Conservation (phyloP, 2,888 invertebrate genomes). For the Oscheius sp. region DNA sequence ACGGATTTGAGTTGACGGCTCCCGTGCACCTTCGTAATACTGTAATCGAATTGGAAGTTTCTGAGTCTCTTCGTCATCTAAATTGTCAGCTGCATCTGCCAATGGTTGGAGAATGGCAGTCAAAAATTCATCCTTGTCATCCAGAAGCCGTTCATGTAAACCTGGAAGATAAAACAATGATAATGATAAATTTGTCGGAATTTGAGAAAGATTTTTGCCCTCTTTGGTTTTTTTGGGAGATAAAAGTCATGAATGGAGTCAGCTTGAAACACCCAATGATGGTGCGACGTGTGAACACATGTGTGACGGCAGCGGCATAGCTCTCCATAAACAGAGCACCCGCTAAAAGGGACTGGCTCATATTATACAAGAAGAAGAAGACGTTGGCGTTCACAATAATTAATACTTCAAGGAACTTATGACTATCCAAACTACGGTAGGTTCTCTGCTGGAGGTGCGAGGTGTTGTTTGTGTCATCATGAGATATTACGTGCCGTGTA, state of each 20-base stretch:
- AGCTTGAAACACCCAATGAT: constrained; percentile 27
- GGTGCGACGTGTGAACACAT: constrained; percentile 32
- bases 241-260: neutral
- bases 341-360: too few relatives aligned
- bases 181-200: neutral
- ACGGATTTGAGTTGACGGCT: constrained; percentile 46
- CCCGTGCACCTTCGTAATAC: constrained; percentile 62
- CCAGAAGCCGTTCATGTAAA: constrained; percentile 58
- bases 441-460: neutral
- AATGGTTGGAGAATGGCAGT: constrained; percentile 59
- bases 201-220: neutral
- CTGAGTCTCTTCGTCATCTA: constrained; percentile 61
- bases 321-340: constrained; percentile 32
- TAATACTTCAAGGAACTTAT: constrained; percentile 1
- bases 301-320: constrained; percentile 30
- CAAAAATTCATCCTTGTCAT: constrained; percentile 60
- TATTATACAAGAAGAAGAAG: too few relatives aligned
- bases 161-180: constrained; percentile 47
- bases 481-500: constrained; percentile 36
- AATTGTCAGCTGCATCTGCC: constrained; percentile 57
- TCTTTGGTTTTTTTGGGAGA: neutral
- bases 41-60: constrained; percentile 64
- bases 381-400: constrained; percentile 3
- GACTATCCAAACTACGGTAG: constrained; percentile 1
- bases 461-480: constrained; percentile 39